Evolutionary conservation across 2,888 invertebrate genomes (phyloP).

Genomic region (Idaea biselata): DNA sequence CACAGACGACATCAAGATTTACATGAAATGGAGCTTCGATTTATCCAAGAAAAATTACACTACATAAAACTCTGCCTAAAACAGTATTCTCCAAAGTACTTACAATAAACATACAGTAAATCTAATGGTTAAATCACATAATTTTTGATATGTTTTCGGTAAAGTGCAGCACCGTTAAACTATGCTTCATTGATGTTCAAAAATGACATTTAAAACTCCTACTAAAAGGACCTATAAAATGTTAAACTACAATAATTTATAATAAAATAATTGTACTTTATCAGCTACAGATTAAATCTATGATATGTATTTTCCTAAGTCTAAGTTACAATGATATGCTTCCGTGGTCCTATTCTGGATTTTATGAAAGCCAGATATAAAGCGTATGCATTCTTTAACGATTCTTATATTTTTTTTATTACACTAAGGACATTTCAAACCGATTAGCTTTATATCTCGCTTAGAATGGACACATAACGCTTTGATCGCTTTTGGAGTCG

Average conservation of each 20-base stretch:
- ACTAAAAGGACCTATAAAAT: slow-evolving; percentile 67
- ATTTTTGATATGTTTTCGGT: slow-evolving; percentile 71
- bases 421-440: slow-evolving; percentile 59
- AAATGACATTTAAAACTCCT: slow-evolving; percentile 41
- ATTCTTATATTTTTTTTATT: slow-evolving; percentile 56
- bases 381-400: slow-evolving; percentile 77
- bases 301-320: slow-evolving; percentile 62
- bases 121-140: slow-evolving; percentile 60
- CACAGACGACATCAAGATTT: slow-evolving; percentile 37
- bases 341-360: slow-evolving; percentile 76
- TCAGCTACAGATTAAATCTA: slow-evolving; percentile 63
- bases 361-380: slow-evolving; percentile 78
- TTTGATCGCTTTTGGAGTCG: slow-evolving; percentile 61
- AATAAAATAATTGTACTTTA: slow-evolving; percentile 78
- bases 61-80: slow-evolving; percentile 36
- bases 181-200: slow-evolving; percentile 51
- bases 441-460: slow-evolving; percentile 76
- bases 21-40: slow-evolving; percentile 34
- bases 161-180: slow-evolving; percentile 67
- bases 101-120: slow-evolving; percentile 53
- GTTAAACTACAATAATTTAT: slow-evolving; percentile 73
- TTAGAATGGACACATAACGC: slow-evolving; percentile 66
- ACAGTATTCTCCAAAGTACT: slow-evolving; percentile 50
- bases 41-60: slow-evolving; percentile 25
- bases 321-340: slow-evolving; percentile 71